These are phyloP conservation scores for Clarias gariepinus DNA, from an alignment of 2,113 vertebrate genomes.

Conservation along the genomic window DNA sequence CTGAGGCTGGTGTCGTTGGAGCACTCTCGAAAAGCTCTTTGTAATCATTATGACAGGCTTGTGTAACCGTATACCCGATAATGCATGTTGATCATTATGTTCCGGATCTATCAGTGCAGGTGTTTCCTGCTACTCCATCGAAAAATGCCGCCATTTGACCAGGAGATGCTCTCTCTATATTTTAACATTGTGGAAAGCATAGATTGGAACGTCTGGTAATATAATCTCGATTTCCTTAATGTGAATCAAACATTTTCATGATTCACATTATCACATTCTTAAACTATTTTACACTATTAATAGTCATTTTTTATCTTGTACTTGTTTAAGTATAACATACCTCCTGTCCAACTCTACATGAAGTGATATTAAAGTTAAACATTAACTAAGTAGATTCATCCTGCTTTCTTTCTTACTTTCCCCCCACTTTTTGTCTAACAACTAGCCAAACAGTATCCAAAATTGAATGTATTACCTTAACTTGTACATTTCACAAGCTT, in stretches of 20 bases:
- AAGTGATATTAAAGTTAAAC: not conserved
- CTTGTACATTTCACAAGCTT: not conserved
- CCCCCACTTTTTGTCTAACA: not conserved
- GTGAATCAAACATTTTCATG: not conserved
- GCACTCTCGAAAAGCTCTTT: not conserved
- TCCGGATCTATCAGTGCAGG: not conserved
- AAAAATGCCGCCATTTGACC: not conserved
- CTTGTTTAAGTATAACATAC: not conserved
- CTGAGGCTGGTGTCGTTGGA: not conserved
- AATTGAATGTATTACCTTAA: too few species aligned
- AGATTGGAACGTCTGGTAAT: not conserved
- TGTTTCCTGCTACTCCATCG: not conserved
- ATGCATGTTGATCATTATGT: not conserved
- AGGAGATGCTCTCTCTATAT: not conserved
- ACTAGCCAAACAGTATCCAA: too few species aligned
- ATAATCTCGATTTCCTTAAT: not conserved
- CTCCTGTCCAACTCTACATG: not conserved
- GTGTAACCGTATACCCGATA: not conserved
- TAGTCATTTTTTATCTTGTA: not conserved
- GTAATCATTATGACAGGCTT: not conserved
- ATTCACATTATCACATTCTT: not conserved
- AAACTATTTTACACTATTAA: not conserved
- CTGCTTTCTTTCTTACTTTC: not conserved
- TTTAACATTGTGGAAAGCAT: not conserved
- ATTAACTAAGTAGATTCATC: not conserved